Percentiles rank a stretch among this genome's conserved stretches.
Evolutionary conservation across 2,113 vertebrate genomes (phyloP).

Genomic region (Dryoscopus gambensis): DNA sequence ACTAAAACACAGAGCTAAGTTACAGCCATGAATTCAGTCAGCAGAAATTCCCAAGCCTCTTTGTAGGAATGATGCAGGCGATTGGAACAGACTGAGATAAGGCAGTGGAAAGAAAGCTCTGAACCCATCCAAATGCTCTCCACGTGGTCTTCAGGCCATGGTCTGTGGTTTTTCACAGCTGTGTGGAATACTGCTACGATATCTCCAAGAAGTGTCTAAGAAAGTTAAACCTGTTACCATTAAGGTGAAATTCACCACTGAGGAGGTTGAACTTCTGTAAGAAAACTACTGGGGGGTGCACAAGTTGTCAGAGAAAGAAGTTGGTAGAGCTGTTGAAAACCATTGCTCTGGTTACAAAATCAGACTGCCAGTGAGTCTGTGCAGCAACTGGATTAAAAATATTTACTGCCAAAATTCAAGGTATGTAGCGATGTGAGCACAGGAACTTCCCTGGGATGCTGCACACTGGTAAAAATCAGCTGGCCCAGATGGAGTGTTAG

Average conservation of each 20-base stretch:
- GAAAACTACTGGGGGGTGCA: neutral
- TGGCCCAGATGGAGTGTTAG: neutral
- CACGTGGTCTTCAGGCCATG: fast-evolving
- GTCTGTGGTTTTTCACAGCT: neutral
- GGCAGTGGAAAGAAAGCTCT: neutral
- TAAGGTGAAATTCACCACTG: neutral
- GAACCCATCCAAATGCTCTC: neutral
- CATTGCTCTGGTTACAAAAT: neutral
- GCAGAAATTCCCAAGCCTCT: neutral
- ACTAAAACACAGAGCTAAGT: neutral
- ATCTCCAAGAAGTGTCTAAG: neutral
- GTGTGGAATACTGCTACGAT: neutral
- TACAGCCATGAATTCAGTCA: neutral
- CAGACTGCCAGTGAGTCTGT: neutral
- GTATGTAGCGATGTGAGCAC: neutral
- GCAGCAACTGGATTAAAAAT: neutral
- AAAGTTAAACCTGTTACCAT: neutral
- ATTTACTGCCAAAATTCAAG: neutral
- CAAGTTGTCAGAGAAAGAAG: neutral
- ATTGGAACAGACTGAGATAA: neutral
- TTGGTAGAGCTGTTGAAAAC: neutral
- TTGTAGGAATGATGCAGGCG: neutral
- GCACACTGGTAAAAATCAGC: neutral
- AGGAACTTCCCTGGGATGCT: neutral
- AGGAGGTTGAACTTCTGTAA: neutral